Base-by-base conservation (phyloP, 2,888 invertebrate species). In the Pristionchus arcanus region DNA sequence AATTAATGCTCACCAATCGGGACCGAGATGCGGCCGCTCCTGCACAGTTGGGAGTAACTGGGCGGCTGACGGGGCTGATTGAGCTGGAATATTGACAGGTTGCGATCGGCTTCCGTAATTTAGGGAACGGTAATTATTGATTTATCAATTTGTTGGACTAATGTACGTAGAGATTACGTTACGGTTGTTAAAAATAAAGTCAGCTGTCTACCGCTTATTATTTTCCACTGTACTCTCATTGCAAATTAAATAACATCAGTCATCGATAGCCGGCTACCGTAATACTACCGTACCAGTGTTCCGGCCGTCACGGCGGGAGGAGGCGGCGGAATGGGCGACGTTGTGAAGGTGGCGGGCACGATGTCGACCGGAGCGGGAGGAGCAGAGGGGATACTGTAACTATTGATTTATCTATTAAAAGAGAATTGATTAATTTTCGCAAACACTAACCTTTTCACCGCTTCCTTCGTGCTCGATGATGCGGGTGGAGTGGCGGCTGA, bases 1-100 rank as follows among this genome's bases (percentile, higher is more conserved):
- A 74, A 74, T 37, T 74, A 81, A 28, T 37, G 11, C 84, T 88
- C 55, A 88, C 88, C 88, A 25, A 88, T 34, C 16, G 88, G 71
- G 1, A 34, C 55, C 34, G 88, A 77, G 28, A 88, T 77, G 34
- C 88, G 88, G 2, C 77, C 87, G 9, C 49, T 49, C 66, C 31
- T 53, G 88, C 49, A 88, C 77, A 88, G 37, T 37, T 74, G 77
- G 0, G 71, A 55, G 88, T 88, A 88, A 34, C 74, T 74, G 37
- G 88, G 88, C 15, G 77, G 88, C n/a, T 88, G 88, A 1, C 87
- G 87, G 4, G 86, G 66, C 15, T 49, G 74, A 19, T 34, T 37
- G 37, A 74, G 37, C 74, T 74, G 74, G 37, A 68, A 74, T 28
- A 7, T 3, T 0, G 11, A 31, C 68, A 31, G 68, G 28, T 19